A percentile compares a stretch with the other conserved stretches of the same genome.
phyloP scores from a whole-genome alignment of 2,888 invertebrate species.

The Hipparchia semele region DNA sequence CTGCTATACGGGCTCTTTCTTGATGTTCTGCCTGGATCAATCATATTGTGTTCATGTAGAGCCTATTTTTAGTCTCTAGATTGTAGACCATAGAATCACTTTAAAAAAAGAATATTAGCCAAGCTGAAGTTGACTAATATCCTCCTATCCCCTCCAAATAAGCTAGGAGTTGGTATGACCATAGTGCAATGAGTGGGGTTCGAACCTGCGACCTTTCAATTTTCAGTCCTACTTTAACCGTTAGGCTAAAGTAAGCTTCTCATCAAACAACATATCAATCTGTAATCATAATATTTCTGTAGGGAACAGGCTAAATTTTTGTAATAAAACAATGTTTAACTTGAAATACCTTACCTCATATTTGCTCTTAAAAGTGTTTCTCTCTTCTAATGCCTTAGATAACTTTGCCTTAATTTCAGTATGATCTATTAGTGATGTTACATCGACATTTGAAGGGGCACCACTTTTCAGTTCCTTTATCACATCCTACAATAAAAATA shows the following conservation, averaged over 20 bases:
- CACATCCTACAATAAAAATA: conserved; percentile 59
- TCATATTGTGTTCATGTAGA: not conserved
- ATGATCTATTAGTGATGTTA: conserved; percentile 68
- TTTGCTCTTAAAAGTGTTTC: conserved; percentile 59
- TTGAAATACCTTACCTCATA: conserved; percentile 62
- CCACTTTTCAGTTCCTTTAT: conserved; percentile 68
- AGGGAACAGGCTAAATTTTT: no score
- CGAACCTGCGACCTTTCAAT: no score
- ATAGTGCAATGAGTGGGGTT: no score
- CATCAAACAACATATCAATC: not conserved
- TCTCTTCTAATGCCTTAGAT: conserved; percentile 71
- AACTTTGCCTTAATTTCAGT: conserved; percentile 75
- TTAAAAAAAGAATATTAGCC: no score
- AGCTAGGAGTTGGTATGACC: no score
- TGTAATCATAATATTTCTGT: not conserved
- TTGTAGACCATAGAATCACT: no score
- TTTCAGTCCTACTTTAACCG: no score
- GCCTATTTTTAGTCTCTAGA: no score
- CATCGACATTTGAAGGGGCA: conserved; percentile 59
- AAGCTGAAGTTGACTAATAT: no score
- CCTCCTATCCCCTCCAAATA: no score
- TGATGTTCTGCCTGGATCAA: conserved; percentile 59
- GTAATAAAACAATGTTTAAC: not conserved
- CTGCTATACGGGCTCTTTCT: conserved; percentile 61
- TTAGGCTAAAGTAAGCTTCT: not conserved